phyloP scores from a whole-genome alignment of 1,140 invertebrate species.

The Drosophila funebris region DNA sequence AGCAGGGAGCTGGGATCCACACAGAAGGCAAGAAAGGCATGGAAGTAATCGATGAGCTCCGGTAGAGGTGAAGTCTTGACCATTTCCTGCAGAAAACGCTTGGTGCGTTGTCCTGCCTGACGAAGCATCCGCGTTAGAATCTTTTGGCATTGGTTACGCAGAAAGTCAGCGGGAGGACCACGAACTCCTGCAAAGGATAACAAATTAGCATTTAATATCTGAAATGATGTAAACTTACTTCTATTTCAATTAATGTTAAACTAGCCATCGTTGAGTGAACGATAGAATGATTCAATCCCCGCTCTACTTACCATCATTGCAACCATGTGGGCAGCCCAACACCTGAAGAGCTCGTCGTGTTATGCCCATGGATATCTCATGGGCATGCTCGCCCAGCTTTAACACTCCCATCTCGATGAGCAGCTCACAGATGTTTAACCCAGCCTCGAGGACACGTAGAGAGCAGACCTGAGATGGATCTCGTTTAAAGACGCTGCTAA shows the following conservation, averaged over 20 bases:
- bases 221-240: too few species aligned
- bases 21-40: slow-evolving; percentile 97
- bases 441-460: slow-evolving; percentile 93
- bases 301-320: slow-evolving; percentile 84
- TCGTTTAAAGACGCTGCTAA: slow-evolving; percentile 92
- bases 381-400: slow-evolving; percentile 86
- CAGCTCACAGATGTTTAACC: slow-evolving; percentile 94
- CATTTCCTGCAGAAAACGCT: slow-evolving; percentile 91
- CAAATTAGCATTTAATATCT: slow-evolving; percentile 13
- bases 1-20: slow-evolving; percentile 93
- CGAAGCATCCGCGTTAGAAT: slow-evolving; percentile 91
- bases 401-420: slow-evolving; percentile 94
- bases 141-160: slow-evolving; percentile 94
- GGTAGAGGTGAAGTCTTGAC: slow-evolving; percentile 90
- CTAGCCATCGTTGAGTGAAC: too few species aligned
- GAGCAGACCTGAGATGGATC: slow-evolving; percentile 88
- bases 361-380: slow-evolving; percentile 85
- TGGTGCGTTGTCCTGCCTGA: slow-evolving; percentile 89
- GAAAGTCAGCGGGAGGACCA: slow-evolving; percentile 94
- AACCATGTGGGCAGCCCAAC: slow-evolving; percentile 96
- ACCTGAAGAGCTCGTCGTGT: slow-evolving; percentile 90
- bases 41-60: slow-evolving; percentile 96
- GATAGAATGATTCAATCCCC: neutral
- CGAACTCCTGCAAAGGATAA: slow-evolving; percentile 86
- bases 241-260: too few species aligned